These are phyloP conservation scores for Limosa lapponica DNA, from an alignment of 2,797 vertebrate species.

Conservation along the genomic window DNA sequence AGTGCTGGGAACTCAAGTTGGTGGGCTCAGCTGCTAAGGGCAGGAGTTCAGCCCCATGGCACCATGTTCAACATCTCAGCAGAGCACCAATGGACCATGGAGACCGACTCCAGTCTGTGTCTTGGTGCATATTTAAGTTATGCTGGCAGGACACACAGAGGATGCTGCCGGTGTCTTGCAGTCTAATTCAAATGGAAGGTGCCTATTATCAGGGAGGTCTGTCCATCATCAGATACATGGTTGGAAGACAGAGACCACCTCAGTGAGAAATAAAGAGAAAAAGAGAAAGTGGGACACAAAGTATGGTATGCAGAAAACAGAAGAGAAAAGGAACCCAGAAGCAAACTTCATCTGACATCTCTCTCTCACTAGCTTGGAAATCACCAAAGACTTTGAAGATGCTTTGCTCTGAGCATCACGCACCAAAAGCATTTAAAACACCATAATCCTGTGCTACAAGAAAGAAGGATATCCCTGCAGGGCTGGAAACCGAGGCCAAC, in stretches of 20 bases:
- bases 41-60: background rate
- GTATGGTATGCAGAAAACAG: background rate
- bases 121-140: background rate
- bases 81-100: background rate
- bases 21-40: background rate
- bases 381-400: background rate
- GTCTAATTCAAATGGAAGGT: background rate
- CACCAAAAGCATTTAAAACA: background rate
- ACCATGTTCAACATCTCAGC: background rate
- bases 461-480: background rate
- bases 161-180: background rate
- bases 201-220: background rate
- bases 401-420: background rate
- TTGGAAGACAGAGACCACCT: background rate
- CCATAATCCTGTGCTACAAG: background rate
- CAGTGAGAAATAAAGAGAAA: background rate
- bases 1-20: background rate
- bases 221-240: background rate
- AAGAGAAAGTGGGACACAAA: background rate
- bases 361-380: background rate
- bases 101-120: background rate
- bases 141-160: background rate
- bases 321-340: background rate
- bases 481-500: background rate
- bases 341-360: background rate